Base-by-base conservation (phyloP, 2,797 vertebrate genomes). In the Australoheros facetus region DNA sequence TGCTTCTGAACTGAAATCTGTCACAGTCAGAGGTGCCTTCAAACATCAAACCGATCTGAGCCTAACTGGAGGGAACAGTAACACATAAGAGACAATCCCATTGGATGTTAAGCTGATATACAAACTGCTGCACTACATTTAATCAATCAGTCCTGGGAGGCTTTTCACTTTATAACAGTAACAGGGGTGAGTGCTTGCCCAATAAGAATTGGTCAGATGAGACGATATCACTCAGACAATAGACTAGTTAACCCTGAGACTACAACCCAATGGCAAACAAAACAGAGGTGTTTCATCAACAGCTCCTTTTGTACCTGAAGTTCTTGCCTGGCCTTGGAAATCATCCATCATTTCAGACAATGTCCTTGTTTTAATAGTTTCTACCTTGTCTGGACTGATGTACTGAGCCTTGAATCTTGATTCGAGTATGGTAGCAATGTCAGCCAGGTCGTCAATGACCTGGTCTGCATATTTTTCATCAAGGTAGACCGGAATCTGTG, bases 101-200 rank as follows among this genome's bases (percentile, higher is more conserved):
- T 32, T 23, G 12, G n/a, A 39, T 23, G 7, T 34, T 62, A 23
- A 23, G 21, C 37, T 64, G 4, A 64, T 42, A 62, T 37, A 4
- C 37, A 45, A 64, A 64, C 37, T 4, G 9, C 37, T 1, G 21
- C 60, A 39, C 5, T 34, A 59, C 5, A 37, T 60, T 21, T 64
- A 45, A 45, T 39, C 42, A 39, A 11, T n/a, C 30, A 0, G 19
- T 34, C 4, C 12, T 42, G 39, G 39, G 39, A 17, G 14, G 45
- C 10, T 60, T 60, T 60, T 37, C 58, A 13, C 32, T 32, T 60
- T 60, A 37, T 13, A 13, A 37, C 32, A 59, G 19, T 59, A 37
- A 13, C 19, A 13, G 0, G 2, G 0, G 32, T n/a, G 57, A 59
- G 0, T 37, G 21, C 12, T 13, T 1, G 58, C n/a, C 58, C 32